Evolutionary conservation across 2,888 invertebrate species (phyloP).

Genomic region (Melanargia galathea): DNA sequence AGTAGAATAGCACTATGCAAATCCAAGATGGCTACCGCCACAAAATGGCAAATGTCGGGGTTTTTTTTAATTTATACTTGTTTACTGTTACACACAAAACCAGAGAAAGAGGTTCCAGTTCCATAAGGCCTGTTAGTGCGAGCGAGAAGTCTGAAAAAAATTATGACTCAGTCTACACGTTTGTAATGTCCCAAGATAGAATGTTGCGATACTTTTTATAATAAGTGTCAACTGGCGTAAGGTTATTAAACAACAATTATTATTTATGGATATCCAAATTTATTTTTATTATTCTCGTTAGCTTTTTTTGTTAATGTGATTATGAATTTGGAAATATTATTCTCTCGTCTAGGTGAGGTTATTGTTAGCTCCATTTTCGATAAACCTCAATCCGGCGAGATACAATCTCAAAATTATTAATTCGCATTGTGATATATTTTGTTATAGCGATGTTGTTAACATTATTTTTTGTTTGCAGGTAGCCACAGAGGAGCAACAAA

Average conservation of each 20-base stretch:
- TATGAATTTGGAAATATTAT: slow-evolving; percentile 64
- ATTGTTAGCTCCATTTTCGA: slow-evolving; percentile 63
- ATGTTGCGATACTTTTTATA: no score
- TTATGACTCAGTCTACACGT: no score
- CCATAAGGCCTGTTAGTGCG: no score
- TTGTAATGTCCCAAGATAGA: no score
- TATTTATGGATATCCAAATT: slow-evolving; percentile 21
- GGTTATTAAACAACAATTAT: neutral
- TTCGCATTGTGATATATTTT: neutral
- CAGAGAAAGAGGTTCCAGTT: no score
- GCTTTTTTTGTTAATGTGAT: slow-evolving; percentile 53
- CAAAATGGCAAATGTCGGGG: no score
- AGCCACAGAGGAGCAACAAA: neutral
- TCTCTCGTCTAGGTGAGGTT: slow-evolving; percentile 78
- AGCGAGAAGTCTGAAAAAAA: no score
- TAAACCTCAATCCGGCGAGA: slow-evolving; percentile 78
- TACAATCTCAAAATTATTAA: slow-evolving; percentile 46
- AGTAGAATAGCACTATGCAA: no score
- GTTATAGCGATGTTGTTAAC: neutral
- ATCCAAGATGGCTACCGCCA: no score
- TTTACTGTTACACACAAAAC: no score
- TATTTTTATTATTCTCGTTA: slow-evolving; percentile 34
- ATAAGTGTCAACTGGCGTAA: no score
- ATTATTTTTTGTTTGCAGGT: slow-evolving; percentile 6
- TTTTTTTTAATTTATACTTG: no score